Conservation (phyloP, 2,113 vertebrate genomes). For the Pleuronectes platessa region DNA sequence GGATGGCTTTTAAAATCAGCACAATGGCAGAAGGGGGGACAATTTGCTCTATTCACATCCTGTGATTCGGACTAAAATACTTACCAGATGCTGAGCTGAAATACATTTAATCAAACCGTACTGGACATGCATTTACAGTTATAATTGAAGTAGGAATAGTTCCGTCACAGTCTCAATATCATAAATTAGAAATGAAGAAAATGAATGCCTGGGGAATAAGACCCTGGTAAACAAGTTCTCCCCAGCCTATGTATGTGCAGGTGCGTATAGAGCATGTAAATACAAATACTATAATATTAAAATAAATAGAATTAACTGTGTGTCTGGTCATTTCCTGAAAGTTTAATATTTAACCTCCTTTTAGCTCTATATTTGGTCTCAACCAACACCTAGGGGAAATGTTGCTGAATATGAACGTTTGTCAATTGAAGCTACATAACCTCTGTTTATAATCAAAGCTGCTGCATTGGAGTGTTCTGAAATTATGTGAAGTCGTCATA, state of each 20-base stretch:
- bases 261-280: neutral
- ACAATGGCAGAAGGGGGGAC: slow-evolving; percentile 28
- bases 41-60: slow-evolving; percentile 42
- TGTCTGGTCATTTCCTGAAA: neutral
- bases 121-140: neutral
- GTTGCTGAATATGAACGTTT: neutral
- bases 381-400: neutral
- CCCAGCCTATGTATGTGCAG: neutral
- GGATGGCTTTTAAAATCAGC: slow-evolving; percentile 37
- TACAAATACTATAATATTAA: too few relatives aligned
- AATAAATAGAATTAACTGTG: neutral
- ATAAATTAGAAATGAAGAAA: neutral
- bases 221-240: neutral
- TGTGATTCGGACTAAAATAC: slow-evolving; percentile 39
- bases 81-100: neutral
- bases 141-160: neutral
- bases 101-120: neutral
- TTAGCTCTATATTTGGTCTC: neutral
- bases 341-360: neutral
- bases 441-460: slow-evolving; percentile 11
- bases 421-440: neutral
- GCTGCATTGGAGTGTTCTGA: neutral
- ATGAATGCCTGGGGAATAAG: neutral
- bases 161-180: neutral
- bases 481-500: slow-evolving; percentile 6